Evolutionary conservation across 2,888 invertebrate species (phyloP).

Genomic region (Salpingus planirostris): DNA sequence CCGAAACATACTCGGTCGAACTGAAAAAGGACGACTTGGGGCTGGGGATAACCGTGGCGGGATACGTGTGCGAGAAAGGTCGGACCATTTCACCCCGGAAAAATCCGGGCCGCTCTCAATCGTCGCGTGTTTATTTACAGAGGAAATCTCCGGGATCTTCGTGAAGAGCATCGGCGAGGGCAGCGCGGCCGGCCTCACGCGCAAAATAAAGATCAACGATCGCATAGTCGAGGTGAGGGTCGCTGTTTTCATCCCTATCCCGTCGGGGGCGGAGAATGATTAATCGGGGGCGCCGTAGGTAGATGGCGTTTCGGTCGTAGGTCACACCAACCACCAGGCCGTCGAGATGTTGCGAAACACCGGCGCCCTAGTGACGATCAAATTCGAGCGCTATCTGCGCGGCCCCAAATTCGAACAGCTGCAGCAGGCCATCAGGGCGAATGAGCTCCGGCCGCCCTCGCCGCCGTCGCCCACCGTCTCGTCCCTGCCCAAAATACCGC

Average conservation of each 20-base stretch:
- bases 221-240: slow-evolving; percentile 75
- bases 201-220: slow-evolving; percentile 89
- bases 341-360: slow-evolving; percentile 81
- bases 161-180: slow-evolving; percentile 97
- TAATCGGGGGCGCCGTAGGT: slow-evolving; percentile 49
- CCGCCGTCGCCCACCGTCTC: slow-evolving; percentile 59
- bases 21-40: slow-evolving; percentile 88
- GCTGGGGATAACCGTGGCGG: slow-evolving; percentile 91
- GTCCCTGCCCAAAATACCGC: slow-evolving; percentile 66
- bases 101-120: slow-evolving; percentile 3
- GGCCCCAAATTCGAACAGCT: slow-evolving; percentile 83
- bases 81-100: too few species aligned
- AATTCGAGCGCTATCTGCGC: slow-evolving; percentile 68
- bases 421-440: slow-evolving; percentile 68
- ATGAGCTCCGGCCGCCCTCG: slow-evolving; percentile 54
- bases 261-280: not conserved
- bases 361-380: slow-evolving; percentile 61
- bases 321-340: slow-evolving; percentile 90
- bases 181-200: slow-evolving; percentile 89
- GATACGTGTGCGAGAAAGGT: slow-evolving; percentile 93
- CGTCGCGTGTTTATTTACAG: slow-evolving; percentile 54
- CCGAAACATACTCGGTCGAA: slow-evolving; percentile 83
- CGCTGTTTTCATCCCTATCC: too few species aligned
- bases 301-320: slow-evolving; percentile 80
- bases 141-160: slow-evolving; percentile 98